phyloP scores from a whole-genome alignment of 1,140 invertebrate species.

The Plectrocnemia conspersa region DNA sequence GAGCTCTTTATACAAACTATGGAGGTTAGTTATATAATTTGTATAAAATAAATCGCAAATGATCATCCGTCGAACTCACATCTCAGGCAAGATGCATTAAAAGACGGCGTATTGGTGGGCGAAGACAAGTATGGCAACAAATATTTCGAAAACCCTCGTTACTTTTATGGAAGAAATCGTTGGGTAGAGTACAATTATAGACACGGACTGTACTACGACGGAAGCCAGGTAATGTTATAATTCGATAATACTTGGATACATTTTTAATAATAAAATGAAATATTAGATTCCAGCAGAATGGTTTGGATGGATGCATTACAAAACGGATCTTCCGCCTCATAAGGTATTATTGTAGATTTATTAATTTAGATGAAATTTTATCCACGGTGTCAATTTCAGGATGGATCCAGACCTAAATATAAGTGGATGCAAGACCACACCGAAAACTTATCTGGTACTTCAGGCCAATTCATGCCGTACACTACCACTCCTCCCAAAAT shows the following conservation, averaged over 20 bases:
- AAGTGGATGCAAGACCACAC: conserved; percentile 83
- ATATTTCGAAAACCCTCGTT: conserved; percentile 89
- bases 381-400: conserved; percentile 44
- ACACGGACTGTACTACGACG: conserved; percentile 83
- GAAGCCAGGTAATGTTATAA: conserved; percentile 66
- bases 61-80: conserved; percentile 18
- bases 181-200: conserved; percentile 87
- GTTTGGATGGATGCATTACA: conserved; percentile 84
- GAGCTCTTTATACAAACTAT: conserved; percentile 64
- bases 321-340: conserved; percentile 70
- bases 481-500: conserved; percentile 81
- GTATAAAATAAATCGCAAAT: conserved; percentile 15
- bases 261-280: conserved; percentile 49
- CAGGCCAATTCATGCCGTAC: conserved; percentile 81
- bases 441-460: conserved; percentile 79
- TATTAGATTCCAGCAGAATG: conserved; percentile 89
- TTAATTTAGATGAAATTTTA: conserved; percentile 2
- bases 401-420: conserved; percentile 69
- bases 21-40: conserved; percentile 61
- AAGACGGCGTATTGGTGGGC: conserved; percentile 84
- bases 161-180: conserved; percentile 87
- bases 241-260: no score
- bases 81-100: conserved; percentile 80
- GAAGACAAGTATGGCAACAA: conserved; percentile 93
- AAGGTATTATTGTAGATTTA: conserved; percentile 38